Conservation (phyloP, 2,113 vertebrate genomes). For the Tichodroma muraria region DNA sequence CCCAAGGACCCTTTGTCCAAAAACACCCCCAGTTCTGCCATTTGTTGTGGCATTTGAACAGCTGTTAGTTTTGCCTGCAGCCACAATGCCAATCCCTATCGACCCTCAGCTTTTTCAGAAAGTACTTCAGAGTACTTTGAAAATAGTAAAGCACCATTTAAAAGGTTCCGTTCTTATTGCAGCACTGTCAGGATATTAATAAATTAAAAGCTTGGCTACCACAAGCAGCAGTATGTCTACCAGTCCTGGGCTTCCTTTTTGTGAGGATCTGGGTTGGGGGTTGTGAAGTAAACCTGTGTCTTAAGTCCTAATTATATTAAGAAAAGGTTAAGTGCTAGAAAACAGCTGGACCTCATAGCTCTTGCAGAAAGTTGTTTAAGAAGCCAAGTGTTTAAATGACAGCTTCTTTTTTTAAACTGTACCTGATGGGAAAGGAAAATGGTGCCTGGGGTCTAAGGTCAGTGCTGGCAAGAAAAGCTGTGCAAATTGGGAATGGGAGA, state of each 20-base stretch:
- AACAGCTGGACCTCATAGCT: background rate
- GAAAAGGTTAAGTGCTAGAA: background rate
- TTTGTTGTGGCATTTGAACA: background rate
- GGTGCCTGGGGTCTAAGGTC: background rate
- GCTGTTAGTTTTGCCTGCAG: background rate
- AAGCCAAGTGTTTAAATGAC: background rate
- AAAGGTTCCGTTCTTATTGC: background rate
- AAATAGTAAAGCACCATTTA: background rate
- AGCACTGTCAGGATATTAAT: background rate
- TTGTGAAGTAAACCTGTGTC: background rate
- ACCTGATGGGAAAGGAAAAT: no score
- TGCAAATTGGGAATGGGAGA: background rate
- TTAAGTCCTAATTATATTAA: background rate
- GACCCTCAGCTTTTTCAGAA: background rate
- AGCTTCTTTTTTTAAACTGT: background rate
- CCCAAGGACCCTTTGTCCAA: background rate
- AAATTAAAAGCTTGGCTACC: background rate
- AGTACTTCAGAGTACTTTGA: background rate
- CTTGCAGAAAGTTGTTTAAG: background rate
- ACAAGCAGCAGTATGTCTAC: background rate
- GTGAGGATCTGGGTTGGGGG: background rate
- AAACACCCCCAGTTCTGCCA: background rate
- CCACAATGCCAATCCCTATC: rapidly evolving
- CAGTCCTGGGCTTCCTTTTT: background rate
- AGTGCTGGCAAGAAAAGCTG: background rate